Base-by-base conservation (phyloP, 2,113 vertebrate genomes). In the Erythrocebus patas region DNA sequence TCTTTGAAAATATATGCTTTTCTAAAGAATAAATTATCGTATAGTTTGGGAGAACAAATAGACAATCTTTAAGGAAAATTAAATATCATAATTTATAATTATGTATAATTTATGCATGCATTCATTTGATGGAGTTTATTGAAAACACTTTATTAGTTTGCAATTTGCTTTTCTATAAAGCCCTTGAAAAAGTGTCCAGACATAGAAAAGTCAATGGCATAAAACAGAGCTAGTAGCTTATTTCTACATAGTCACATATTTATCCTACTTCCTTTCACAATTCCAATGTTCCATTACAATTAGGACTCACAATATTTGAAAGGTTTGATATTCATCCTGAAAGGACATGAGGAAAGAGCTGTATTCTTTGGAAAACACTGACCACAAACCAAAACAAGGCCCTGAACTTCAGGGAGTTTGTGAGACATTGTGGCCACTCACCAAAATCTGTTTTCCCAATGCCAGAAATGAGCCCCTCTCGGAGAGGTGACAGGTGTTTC, bases 391-490 rank as follows among this genome's bases (percentile, higher is more conserved):
- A 98, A 92, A 97, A 98, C 11, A 96, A 97, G 78, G 98, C 96
- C 40, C 50, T 98, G 87, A 98, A 96, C 97, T 98, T 99, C 98
- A 93, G 97, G 97, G 98, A 99, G 91, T 98, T 99, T 96, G 81
- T 97, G 89, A 97, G 98, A 64, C 72, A 98, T 96, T 98, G 99
- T 98, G 98, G 96, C 97, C 98, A 91, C 18, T 92, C 96, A 93
- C 98, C 75, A 23, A 98, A 98, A 96, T 97, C 93, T 95, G 75
- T 92, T 98, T 97, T 96, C 97, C 97, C 70, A 92, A 40, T 96
- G 97, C 95, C 94, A 98, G 96, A 83, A 95, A 95, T 48, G 13
- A 97, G 96, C 94, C 88, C 97, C 23, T 52, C 82, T 22, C 50
- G 25, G 89, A 98, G 97, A 91, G 91, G 91, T 80, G 66, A 94